A percentile compares a stretch with the other conserved stretches of the same genome.
Evolutionary conservation across 2,113 vertebrate species (phyloP).

Genomic region (Turnix velox): DNA sequence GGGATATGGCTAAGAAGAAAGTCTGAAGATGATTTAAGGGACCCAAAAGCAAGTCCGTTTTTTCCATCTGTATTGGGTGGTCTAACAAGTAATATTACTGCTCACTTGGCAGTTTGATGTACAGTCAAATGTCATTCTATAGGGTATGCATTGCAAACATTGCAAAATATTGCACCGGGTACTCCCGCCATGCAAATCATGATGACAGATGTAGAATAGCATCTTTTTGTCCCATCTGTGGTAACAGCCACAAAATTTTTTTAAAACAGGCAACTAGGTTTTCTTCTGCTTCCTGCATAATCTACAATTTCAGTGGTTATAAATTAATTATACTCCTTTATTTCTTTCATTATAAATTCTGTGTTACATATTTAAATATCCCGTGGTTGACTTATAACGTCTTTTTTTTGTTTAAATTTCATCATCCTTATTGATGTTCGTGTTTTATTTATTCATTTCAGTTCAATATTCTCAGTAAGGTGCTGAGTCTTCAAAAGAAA

Average conservation of each 20-base stretch:
- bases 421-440: not conserved
- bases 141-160: not conserved
- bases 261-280: not conserved
- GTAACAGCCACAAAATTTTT: not conserved
- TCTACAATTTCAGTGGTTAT: not conserved
- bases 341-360: not conserved
- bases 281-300: not conserved
- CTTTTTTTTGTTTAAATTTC: conserved; percentile 25
- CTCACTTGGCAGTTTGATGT: not conserved
- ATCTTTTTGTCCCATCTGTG: not conserved
- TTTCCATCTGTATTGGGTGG: not conserved
- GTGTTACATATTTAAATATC: not conserved
- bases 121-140: not conserved
- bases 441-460: conserved; percentile 51
- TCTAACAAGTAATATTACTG: not conserved
- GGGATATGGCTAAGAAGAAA: not conserved
- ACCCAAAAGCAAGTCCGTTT: not conserved
- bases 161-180: not conserved
- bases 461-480: conserved; percentile 29
- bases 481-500: conserved; percentile 35
- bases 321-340: not conserved
- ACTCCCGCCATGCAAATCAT: not conserved
- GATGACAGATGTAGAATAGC: not conserved
- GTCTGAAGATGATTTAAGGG: not conserved
- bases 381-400: not conserved